Evolutionary conservation across 92 coral and sea anemone species (phyloP), one percentile per base, ranked within the genome.

Genomic region (Porites lobata): DNA sequence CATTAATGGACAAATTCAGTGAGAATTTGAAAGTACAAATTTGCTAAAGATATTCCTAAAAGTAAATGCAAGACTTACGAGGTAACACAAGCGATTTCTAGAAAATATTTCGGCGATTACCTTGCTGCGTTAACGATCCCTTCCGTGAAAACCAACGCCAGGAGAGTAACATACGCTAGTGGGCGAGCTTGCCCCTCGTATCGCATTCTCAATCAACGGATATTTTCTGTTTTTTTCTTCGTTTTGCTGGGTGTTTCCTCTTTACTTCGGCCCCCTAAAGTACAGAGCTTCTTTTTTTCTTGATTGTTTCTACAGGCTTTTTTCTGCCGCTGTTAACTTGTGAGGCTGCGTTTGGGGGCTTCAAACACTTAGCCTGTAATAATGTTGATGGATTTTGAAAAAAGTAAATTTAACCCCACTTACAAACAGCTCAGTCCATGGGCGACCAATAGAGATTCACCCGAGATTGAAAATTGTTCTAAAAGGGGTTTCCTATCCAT

Each of bases 301-400:
- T 38, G 47, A 56, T 50, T 9, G 57, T 15, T 52, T 51, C 20
- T 66, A 64, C 75, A 80, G 75, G 61, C 69, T 32, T 21, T 13
- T 80, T 68, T 53, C 32, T 69, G 17, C 20, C 59, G 21, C 22
- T 80, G 15, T 63, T 53, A 17, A 69, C 56, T 56, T 22, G 57
- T 57, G 1, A 80, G 87, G 73, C 80, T 80, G 64, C 21, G 87
- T 62, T 57, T 18, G 83, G 86, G 91, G 91, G 79, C 84, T 78
- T 0, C 50, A 78, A 74, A 78, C 64, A 64, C 54, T 22, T 47
- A 91, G 91, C 93, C 92, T 92, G 82, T 51, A 79, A 86, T 85
- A 71, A 65, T 24, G 72, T 74, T 63, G 73, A 61, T 8, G 80
- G 26, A 38, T 64, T 84, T 18, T 17, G 7, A 12, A 51, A 19